A percentile compares a stretch with the other conserved stretches of the same genome.
These are phyloP conservation scores for Netelia inedita DNA, from an alignment of 2,888 invertebrate genomes.

Conservation along the genomic window DNA sequence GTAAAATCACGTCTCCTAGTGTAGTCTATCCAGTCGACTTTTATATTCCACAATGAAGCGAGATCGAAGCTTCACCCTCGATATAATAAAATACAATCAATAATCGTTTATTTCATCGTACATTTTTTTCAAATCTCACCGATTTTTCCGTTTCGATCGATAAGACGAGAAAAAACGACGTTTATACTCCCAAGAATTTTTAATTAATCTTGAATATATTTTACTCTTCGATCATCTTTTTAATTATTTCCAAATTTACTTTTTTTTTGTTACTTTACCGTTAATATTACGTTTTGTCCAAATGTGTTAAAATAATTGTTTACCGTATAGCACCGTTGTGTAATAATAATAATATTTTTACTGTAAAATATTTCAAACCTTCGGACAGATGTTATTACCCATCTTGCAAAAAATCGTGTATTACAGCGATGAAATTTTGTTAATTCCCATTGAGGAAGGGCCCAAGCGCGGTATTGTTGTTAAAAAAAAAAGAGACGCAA, in stretches of 20 bases:
- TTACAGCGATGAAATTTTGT: neutral
- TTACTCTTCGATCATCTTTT: neutral
- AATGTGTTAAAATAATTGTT: too few relatives aligned
- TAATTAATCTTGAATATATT: neutral
- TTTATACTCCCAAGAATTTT: too few relatives aligned
- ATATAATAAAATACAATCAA: too few relatives aligned
- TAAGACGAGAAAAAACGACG: too few relatives aligned
- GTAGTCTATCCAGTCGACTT: neutral
- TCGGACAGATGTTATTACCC: conserved; percentile 52
- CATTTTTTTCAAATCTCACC: too few relatives aligned
- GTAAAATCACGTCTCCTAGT: conserved; percentile 9
- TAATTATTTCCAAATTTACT: neutral
- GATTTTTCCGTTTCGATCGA: too few relatives aligned
- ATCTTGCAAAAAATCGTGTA: conserved; percentile 25
- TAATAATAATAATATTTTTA: neutral
- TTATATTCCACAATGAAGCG: too few relatives aligned
- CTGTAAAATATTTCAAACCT: conserved; percentile 41
- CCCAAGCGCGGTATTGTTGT: neutral
- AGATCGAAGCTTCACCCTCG: too few relatives aligned
- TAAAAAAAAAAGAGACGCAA: neutral
- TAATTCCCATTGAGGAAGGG: neutral
- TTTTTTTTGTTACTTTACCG: neutral
- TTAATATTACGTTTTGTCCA: too few relatives aligned
- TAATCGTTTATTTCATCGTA: too few relatives aligned
- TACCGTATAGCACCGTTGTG: too few relatives aligned